Evolutionary conservation across 2,888 invertebrate species (phyloP), one percentile per base, ranked within the genome.

Genomic region (Eumacrocentrus americanus): DNA sequence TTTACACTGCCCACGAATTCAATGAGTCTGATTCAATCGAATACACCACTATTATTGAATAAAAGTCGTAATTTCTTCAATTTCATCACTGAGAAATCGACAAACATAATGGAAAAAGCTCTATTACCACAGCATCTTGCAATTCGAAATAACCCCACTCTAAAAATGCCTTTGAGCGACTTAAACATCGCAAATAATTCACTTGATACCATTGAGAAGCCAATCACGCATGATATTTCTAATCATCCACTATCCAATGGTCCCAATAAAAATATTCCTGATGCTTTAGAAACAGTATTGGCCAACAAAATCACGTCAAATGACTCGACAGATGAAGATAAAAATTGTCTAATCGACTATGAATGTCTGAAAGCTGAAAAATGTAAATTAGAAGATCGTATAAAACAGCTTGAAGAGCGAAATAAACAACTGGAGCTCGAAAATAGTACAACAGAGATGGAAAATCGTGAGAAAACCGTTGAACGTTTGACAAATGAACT

Each of bases 101-200:
- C 77, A 12, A 79, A 77, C 20, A 79, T 79, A 4, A 78, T 79
- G 76, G 79, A 79, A 38, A 78, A 74, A 61, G 71, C 76, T 3
- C 61, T 79, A n/a, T 61, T 79, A 40, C 75, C 78, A 3, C 79
- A 78, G 11, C 70, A 77, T 59, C 67, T 78, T 51, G 65, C 70
- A 11, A 62, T 66, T 35, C 71, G 67, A 48, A 72, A 70, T 62
- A 55, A 23, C 34, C 9, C 14, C 60, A 29, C 48, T 61, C 22
- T 65, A 54, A 58, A 44, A 22, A 18, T 6, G 29, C 12, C 35
- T 48, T 53, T 42, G 16, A 37, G 23, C 35, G 11, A 34, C n/a
- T n/a, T n/a, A n/a, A n/a, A n/a, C n/a, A n/a, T n/a, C n/a, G n/a
- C n/a, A 18, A 20, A 2, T 29, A 50, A 35, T 20, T 14, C 12